phyloP scores from a whole-genome alignment of 2,797 vertebrate species.

The Chelon auratus region DNA sequence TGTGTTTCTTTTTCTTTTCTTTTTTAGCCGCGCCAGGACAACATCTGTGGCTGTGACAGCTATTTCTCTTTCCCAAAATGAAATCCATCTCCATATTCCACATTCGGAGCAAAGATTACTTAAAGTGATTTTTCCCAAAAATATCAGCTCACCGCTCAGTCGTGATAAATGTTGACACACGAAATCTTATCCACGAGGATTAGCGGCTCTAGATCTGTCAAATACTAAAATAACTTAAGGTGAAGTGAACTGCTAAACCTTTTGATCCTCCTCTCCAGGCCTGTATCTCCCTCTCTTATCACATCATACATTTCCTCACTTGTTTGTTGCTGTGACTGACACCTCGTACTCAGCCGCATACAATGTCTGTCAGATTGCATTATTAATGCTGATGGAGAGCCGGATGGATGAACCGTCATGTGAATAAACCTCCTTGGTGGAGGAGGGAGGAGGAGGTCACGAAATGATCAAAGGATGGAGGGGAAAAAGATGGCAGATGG shows the following conservation, averaged over 20 bases:
- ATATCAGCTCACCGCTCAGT: neutral
- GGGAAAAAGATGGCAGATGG: slow-evolving; percentile 45
- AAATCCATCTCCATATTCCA: slow-evolving; percentile 27
- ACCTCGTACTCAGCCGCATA: slow-evolving; percentile 42
- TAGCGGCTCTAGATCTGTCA: slow-evolving; percentile 42
- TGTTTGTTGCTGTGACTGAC: slow-evolving; percentile 61
- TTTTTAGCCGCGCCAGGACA: slow-evolving; percentile 12
- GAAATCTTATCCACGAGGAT: slow-evolving; percentile 39
- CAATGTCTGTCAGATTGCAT: slow-evolving; percentile 61
- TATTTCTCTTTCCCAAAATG: slow-evolving; percentile 17
- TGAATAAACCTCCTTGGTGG: slow-evolving; percentile 15
- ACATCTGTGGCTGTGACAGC: slow-evolving; percentile 24
- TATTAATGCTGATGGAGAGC: slow-evolving; percentile 58
- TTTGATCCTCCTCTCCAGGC: slow-evolving; percentile 43
- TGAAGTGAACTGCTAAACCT: slow-evolving; percentile 60
- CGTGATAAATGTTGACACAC: slow-evolving; percentile 30
- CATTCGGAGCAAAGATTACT: slow-evolving; percentile 17
- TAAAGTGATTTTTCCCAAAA: slow-evolving; percentile 6
- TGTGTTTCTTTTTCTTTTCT: slow-evolving; percentile 6
- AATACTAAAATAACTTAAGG: slow-evolving; percentile 54
- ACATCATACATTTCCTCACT: slow-evolving; percentile 49
- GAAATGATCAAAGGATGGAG: slow-evolving; percentile 48
- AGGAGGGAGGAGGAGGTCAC: slow-evolving; percentile 39
- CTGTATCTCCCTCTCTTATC: slow-evolving; percentile 49
- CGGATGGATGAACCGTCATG: slow-evolving; percentile 43